Base-by-base conservation (phyloP, 2,113 vertebrate genomes). In the Phoenicopterus ruber region DNA sequence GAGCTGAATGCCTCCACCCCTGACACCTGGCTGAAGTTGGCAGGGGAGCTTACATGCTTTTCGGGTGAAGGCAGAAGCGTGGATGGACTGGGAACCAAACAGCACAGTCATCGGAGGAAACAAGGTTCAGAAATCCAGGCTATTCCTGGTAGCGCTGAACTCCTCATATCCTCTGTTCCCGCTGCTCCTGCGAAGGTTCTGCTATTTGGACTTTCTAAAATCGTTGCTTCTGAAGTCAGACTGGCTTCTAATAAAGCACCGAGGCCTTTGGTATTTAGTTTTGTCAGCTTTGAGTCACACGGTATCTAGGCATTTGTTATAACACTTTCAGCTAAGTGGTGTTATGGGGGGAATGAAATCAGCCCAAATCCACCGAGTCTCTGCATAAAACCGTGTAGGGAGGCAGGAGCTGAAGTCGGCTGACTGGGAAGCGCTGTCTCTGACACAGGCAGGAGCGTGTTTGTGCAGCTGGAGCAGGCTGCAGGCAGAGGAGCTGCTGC, bases 201-300 rank as follows among this genome's bases (percentile, higher is more conserved):
- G 36, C 50, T n/a, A 4, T 40, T 58, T 52, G 69, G 42, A 5
- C 86, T 90, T n/a, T 49, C 63, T 58, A 42, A 65, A 83, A 15
- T 29, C 16, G 0, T 67, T 29, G 28, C 83, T 57, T 70, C 80
- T 54, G 61, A 58, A 84, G 66, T 36, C 82, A 46, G 54, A 21
- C 9, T 1, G 26, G 59, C 76, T 63, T 63, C 63, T 63, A 55
- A 34, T 31, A n/a, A 57, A 82, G 69, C 50, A 11, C 22, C 1
- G 66, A 79, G 79, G 90, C 91, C 93, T 70, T 59, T 83, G 93
- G 72, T 50, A 34, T 82, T 67, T n/a, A 26, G 65, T 49, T 72
- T 34, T 90, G 93, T 79, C 95, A 91, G 94, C 94, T 77, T 81
- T 94, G 93, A 95, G 95, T 94, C 94, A 92, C 1, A 0, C 91